Conservation (phyloP, 2,113 vertebrate species). For the Heterochromis multidens region DNA sequence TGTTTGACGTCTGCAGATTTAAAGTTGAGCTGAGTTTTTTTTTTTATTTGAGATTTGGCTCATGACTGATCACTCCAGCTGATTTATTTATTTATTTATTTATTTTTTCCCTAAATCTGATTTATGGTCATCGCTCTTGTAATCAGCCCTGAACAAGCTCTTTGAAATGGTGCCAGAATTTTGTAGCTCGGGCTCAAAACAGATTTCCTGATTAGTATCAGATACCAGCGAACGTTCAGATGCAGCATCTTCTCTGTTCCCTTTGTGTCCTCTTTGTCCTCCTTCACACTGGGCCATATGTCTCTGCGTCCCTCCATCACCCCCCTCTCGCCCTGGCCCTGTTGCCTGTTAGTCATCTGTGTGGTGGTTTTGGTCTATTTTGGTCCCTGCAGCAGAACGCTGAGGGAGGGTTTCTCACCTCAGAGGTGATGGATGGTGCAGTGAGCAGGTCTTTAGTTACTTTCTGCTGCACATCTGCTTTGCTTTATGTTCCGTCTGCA, state of each 20-base stretch:
- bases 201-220: background rate
- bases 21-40: background rate
- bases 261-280: background rate
- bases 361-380: constrained; percentile 29
- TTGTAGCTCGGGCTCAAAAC: background rate
- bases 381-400: background rate
- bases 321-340: background rate
- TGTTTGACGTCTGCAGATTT: background rate
- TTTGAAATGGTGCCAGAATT: background rate
- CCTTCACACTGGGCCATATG: background rate
- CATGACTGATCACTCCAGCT: background rate
- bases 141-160: background rate
- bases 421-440: background rate
- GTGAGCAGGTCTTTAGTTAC: background rate
- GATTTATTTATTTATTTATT: too few relatives aligned
- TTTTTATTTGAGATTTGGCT: background rate
- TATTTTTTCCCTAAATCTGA: background rate
- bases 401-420: constrained; percentile 6
- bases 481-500: background rate
- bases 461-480: background rate
- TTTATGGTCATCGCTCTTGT: background rate
- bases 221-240: background rate
- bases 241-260: background rate
- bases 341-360: constrained; percentile 2
- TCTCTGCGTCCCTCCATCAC: background rate